A percentile compares a stretch with the other conserved stretches of the same genome.
These are phyloP conservation scores for Alentia gelatinosa DNA, from an alignment of 2,888 invertebrate genomes.

Conservation along the genomic window DNA sequence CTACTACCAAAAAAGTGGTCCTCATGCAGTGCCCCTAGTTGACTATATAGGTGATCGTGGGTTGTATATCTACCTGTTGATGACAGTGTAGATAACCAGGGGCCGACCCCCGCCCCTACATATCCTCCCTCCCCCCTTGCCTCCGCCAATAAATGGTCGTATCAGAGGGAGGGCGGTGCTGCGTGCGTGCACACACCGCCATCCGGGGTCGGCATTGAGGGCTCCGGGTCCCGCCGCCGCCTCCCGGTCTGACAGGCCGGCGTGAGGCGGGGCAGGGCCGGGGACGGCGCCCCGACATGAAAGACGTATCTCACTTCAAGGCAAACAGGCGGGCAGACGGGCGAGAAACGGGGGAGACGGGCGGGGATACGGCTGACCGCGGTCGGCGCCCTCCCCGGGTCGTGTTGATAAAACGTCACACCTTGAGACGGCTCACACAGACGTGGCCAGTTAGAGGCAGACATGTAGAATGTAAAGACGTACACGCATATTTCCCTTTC, in stretches of 20 bases:
- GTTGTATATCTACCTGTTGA: slow-evolving; percentile 43
- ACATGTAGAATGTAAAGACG: too few relatives aligned
- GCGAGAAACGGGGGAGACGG: not conserved
- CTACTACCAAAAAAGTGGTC: slow-evolving; percentile 20
- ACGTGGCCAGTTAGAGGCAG: too few relatives aligned
- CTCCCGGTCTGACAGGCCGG: slow-evolving; percentile 21
- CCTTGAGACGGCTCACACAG: slow-evolving; percentile 1
- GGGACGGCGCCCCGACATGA: not conserved
- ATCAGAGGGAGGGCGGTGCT: not conserved
- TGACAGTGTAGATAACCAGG: slow-evolving; percentile 14
- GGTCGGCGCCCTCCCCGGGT: not conserved
- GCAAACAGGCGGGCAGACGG: not conserved
- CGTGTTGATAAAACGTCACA: slow-evolving; percentile 28
- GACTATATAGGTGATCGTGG: slow-evolving; percentile 34
- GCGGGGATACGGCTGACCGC: too few relatives aligned
- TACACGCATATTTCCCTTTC: too few relatives aligned
- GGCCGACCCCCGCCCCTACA: not conserved
- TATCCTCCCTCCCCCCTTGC: not conserved
- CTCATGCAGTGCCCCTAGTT: not conserved
- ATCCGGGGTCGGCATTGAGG: too few relatives aligned
- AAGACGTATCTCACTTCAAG: slow-evolving; percentile 21
- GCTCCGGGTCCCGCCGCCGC: not conserved
- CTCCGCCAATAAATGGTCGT: slow-evolving; percentile 28
- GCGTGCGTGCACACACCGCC: not conserved
- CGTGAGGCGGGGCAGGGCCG: not conserved